Conservation (phyloP, 2,888 invertebrate genomes). For the Drosophila putrida region DNA sequence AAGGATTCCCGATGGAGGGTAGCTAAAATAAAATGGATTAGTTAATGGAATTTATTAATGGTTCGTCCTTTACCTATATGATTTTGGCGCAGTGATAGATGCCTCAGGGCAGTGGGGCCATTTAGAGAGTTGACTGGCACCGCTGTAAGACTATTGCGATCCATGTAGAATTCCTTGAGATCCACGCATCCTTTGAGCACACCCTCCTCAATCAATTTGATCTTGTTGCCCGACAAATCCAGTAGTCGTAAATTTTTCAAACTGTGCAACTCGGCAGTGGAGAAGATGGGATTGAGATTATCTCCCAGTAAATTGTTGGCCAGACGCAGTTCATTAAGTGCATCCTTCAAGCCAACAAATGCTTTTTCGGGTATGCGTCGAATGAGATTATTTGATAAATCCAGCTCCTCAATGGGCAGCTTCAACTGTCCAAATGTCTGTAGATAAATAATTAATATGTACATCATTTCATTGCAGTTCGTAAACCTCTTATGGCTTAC, state of each 20-base stretch:
- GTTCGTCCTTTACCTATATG: conserved; percentile 88
- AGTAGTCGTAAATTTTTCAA: conserved; percentile 90
- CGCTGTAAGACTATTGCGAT: conserved; percentile 91
- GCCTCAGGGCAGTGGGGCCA: conserved; percentile 90
- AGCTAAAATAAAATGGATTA: conserved; percentile 85
- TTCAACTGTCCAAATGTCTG: conserved; percentile 90
- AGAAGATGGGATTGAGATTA: conserved; percentile 95
- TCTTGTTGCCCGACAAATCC: conserved; percentile 92
- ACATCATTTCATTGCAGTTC: neutral
- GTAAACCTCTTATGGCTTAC: conserved; percentile 84
- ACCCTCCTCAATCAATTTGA: conserved; percentile 94
- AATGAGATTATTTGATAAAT: conserved; percentile 93
- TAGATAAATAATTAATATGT: neutral
- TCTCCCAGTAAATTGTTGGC: conserved; percentile 95
- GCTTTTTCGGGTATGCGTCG: conserved; percentile 92
- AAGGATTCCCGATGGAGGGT: conserved; percentile 90
- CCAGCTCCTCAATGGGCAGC: conserved; percentile 90
- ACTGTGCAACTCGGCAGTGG: conserved; percentile 93
- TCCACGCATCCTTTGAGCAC: conserved; percentile 93
- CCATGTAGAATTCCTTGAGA: conserved; percentile 92
- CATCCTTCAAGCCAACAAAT: conserved; percentile 88
- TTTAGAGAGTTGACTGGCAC: conserved; percentile 93
- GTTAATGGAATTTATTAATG: neutral
- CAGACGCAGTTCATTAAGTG: conserved; percentile 90
- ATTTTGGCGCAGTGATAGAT: conserved; percentile 92